phyloP scores from a whole-genome alignment of 2,888 invertebrate genomes.

The Acrobeloides nanus region DNA sequence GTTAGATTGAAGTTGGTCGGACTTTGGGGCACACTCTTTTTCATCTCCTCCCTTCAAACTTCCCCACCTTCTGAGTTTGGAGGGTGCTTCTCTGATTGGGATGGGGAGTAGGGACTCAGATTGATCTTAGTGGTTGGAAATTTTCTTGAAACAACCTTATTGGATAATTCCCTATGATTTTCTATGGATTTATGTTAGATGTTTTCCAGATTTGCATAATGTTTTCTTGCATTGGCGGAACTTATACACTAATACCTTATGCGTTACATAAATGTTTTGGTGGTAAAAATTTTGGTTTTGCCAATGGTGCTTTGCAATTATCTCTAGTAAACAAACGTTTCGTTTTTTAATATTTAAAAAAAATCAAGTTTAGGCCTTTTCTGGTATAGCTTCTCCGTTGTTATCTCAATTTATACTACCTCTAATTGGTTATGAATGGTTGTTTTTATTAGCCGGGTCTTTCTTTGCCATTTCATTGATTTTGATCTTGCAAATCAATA shows the following conservation, averaged over 20 bases:
- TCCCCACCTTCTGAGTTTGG: conserved; percentile 47
- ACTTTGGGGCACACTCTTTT: background rate
- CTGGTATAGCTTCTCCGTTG: no score
- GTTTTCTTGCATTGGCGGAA: conserved; percentile 45
- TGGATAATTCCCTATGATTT: no score
- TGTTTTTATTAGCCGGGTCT: no score
- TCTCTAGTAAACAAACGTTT: conserved; percentile 39
- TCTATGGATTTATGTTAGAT: no score
- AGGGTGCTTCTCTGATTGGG: conserved; percentile 38
- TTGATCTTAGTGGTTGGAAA: conserved; percentile 26
- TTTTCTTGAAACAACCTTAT: no score
- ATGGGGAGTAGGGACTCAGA: conserved; percentile 37
- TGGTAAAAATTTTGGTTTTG: conserved; percentile 41
- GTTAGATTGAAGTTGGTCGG: background rate
- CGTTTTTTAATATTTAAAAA: no score
- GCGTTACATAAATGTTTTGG: conserved; percentile 44
- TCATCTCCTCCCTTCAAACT: conserved; percentile 21
- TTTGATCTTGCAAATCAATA: no score
- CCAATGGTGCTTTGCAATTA: conserved; percentile 43
- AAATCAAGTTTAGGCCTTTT: no score
- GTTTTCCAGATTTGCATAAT: conserved; percentile 37
- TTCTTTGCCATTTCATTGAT: no score
- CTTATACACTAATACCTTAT: conserved; percentile 44
- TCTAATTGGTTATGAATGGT: no score
- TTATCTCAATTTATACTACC: no score